Evolutionary conservation across 2,797 vertebrate genomes (phyloP).

Genomic region (Chloroceryle inda): DNA sequence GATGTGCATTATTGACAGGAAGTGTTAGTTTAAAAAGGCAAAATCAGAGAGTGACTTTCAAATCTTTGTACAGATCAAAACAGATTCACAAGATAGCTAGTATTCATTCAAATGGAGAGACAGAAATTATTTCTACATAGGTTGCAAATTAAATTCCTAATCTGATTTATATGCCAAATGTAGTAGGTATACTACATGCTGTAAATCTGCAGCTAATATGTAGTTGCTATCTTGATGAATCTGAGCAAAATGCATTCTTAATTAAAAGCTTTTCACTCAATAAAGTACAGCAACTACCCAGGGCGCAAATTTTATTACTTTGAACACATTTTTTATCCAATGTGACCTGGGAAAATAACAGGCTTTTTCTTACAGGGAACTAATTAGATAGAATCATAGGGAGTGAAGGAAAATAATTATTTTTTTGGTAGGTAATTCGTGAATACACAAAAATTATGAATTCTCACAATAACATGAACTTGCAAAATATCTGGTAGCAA

Average conservation of each 20-base stretch:
- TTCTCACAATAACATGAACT: not conserved
- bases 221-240: not conserved
- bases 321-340: not conserved
- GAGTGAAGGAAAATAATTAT: not conserved
- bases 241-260: not conserved
- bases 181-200: not conserved
- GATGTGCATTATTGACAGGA: not conserved
- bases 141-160: not conserved
- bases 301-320: not conserved
- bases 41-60: not conserved
- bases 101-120: not conserved
- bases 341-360: not conserved
- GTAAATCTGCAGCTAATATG: not conserved
- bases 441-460: not conserved
- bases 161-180: not conserved
- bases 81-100: not conserved
- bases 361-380: not conserved
- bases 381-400: not conserved
- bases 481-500: not conserved
- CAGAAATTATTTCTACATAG: not conserved
- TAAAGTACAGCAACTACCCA: not conserved
- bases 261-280: not conserved
- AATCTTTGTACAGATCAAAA: not conserved
- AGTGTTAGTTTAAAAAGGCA: accelerated
- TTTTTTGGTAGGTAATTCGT: not conserved